Evolutionary conservation across 2,113 vertebrate species (phyloP), one percentile per base, ranked within the genome.

Genomic region (Megaptera novaeangliae): DNA sequence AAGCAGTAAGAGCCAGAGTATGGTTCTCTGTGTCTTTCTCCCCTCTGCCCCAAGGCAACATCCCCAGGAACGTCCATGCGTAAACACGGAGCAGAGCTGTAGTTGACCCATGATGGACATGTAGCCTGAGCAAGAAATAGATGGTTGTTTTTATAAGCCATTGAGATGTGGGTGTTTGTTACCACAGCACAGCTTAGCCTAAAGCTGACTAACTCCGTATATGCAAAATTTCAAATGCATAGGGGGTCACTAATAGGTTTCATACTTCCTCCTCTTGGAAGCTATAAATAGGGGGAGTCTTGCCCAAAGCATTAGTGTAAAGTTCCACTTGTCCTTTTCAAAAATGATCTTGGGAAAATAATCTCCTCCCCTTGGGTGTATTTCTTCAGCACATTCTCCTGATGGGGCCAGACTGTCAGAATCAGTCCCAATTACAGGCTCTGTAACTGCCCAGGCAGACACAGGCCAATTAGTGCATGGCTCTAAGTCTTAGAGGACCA

Each of bases 401-500:
- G 86, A 96, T 97, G 95, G 94, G 94, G 91, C 63, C 69, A 96
- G 27, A 59, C 85, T 94, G 92, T 83, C 72, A 34, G n/a, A 97
- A 89, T 95, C 27, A 68, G 96, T 84, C 91, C 74, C 68, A 89
- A 59, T 92, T 36, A 1, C n/a, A 95, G 96, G 78, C 91, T 96
- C 92, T 81, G 68, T 83, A 98, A 97, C 92, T 95, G 96, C 80
- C 93, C 91, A 72, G 72, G 81, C 71, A 96, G 9, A 81, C 89
- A 96, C 96, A 97, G 91, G 96, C 88, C 98, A 97, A 93, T 98
- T 98, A 98, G 93, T 52, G 46, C 89, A 17, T 96, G 84, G 93
- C 97, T 96, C 20, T 97, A 97, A 97, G 94, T 98, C 91, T 97
- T 95, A 97, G 85, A 96, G 96, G 88, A 96, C 83, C 97, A 96